Conservation (phyloP, 2,113 vertebrate species). For the Eulemur macaco region DNA sequence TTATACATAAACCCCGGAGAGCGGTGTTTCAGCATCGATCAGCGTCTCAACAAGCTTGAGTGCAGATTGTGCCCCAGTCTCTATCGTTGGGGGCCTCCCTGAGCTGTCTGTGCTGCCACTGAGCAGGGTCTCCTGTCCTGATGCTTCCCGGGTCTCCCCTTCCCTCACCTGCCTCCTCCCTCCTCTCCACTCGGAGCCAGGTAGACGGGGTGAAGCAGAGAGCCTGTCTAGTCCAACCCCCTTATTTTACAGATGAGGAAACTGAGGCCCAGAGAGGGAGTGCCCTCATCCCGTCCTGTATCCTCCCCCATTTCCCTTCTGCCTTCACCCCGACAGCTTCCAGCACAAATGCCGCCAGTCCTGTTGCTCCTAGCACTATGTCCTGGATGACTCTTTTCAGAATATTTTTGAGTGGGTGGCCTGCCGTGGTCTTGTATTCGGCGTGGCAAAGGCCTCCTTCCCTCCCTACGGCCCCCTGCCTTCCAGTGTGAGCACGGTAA, state of each 20-base stretch:
- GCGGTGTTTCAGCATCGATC: neutral
- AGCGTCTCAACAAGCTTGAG: neutral
- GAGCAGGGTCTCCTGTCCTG: neutral
- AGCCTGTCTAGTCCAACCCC: neutral
- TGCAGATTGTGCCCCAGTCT: neutral
- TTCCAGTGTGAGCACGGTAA: accelerated
- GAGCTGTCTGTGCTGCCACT: neutral
- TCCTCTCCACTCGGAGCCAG: neutral
- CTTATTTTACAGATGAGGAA: slow-evolving; percentile 54
- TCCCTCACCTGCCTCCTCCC: neutral
- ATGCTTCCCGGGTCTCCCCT: accelerated
- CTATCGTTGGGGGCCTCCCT: neutral
- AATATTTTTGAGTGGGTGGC: neutral
- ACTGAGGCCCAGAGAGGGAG: neutral
- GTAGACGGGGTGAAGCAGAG: accelerated
- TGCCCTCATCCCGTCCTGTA: accelerated
- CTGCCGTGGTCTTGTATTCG: neutral
- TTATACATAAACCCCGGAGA: neutral
- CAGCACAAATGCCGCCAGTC: accelerated
- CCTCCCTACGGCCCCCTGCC: no score
- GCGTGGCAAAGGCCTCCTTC: neutral
- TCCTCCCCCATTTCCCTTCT: neutral
- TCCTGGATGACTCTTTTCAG: neutral
- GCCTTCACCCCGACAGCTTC: no score
- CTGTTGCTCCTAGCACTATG: accelerated